Evolutionary conservation across 2,113 vertebrate species (phyloP), one percentile per base, ranked within the genome.

Genomic region (Pardalotus punctatus): DNA sequence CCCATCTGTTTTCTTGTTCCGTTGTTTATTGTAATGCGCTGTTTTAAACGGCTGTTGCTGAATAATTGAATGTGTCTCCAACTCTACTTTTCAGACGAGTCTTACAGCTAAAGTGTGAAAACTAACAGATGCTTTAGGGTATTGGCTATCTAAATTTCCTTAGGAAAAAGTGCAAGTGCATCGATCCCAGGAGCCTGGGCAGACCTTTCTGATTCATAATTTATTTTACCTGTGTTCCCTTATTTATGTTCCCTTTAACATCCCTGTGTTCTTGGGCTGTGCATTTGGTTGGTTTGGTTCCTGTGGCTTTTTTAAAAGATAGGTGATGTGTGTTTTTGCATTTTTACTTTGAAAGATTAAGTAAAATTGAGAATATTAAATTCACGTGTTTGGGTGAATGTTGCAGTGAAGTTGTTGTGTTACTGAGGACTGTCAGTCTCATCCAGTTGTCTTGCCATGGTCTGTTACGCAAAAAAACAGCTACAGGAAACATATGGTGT

Each of bases 401-500:
- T 43, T 70, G 62, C 12, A 23, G 45, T 61, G 81, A 80, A 70
- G n/a, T 35, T 42, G 27, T 60, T 0, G 0, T 64, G 9, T 80
- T 88, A 23, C n/a, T 45, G 57, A 53, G 43, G 62, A 42, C 50
- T 12, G 0, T 51, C 65, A 5, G 64, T 82, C 85, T 90, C 14
- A 33, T 19, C 50, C 40, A 72, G 20, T 56, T 7, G 0, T 56
- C 67, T 45, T 62, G 67, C 31, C 77, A 10, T n/a, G 14, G 64
- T 69, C 43, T 4, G 11, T 76, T 82, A 80, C 70, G 81, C 65
- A 67, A 60, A 93, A 60, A 8, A 16, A 0, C 71, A 66, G 66
- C 86, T 73, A 50, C 56, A 66, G 76, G 88, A 93, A 94, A 81
- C 94, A 80, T 53, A 86, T 31, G 79, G 79, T 92, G 84, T 77